Base-by-base conservation (phyloP, 2,797 vertebrate species). In the Micrastur ruficollis region DNA sequence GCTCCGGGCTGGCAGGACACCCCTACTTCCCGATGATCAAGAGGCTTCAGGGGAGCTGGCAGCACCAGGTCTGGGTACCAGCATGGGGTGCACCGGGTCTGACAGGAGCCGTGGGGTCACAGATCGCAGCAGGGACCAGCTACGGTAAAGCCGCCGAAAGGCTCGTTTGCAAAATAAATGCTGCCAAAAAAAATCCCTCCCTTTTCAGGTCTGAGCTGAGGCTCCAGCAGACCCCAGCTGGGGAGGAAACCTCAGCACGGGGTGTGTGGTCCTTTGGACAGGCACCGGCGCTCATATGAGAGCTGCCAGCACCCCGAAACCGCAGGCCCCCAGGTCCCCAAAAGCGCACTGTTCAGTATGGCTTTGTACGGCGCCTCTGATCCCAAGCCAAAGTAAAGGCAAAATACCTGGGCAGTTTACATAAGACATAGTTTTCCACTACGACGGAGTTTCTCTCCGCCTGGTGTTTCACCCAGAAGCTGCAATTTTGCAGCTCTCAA, bases 361-460 rank as follows among this genome's bases (percentile, higher is more conserved):
- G 75, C 31, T 81, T 71, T 40, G 56, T 18, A 25, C 36, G 4
- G 79, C 0, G 1, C 53, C 81, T 95, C 95, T 71, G 92, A 89
- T 83, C 52, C 89, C 22, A 2, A 74, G 79, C 91, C 92, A 88
- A n/a, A 4, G 6, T 5, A 32, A 62, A 70, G 70, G 87, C 78
- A 50, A 25, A 56, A 38, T 76, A 85, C 89, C 81, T 59, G 79
- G 61, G 87, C 89, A 78, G 92, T 93, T 93, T 94, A 92, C 91
- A 72, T 73, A 95, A 91, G 94, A 29, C 90, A n/a, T 11, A 80
- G 53, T 74, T 95, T 86, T 93, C 91, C 87, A 94, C 86, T 87
- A 40, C 4, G 1, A 18, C 0, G 3, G 75, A 75, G 94, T 86
- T 93, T 94, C 92, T 90, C 80, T 49, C 91, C 1, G 2, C 91